These are phyloP conservation scores for Stichodactyla mertensii DNA, from an alignment of 64 coral and sea anemone species.

Conservation along the genomic window DNA sequence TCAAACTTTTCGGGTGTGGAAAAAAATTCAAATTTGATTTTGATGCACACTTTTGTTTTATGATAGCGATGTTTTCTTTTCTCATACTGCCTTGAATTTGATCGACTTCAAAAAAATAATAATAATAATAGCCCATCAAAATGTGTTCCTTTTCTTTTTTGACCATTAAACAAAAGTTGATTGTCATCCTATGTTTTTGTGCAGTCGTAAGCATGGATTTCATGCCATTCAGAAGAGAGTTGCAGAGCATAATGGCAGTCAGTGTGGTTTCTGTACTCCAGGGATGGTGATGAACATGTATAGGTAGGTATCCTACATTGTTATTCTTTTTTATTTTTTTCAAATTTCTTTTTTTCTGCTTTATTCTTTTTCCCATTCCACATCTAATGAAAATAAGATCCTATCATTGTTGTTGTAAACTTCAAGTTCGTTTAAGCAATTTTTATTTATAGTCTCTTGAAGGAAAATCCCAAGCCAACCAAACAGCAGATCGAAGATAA, in stretches of 20 bases:
- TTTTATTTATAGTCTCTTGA: conserved; percentile 46
- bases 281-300: conserved; percentile 75
- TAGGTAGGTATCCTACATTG: background rate
- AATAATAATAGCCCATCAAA: background rate
- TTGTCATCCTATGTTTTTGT: background rate
- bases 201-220: conserved; percentile 43
- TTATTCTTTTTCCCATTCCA: too few species aligned
- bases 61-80: background rate
- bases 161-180: too few species aligned
- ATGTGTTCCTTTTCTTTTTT: background rate
- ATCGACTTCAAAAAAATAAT: background rate
- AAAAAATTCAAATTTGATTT: too few species aligned
- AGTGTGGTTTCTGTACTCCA: conserved; percentile 84
- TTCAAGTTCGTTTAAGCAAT: background rate
- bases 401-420: background rate
- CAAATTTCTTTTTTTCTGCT: background rate
- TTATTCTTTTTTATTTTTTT: background rate
- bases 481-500: conserved; percentile 85
- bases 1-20: background rate
- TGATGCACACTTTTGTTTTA: background rate
- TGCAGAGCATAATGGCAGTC: conserved; percentile 78
- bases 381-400: background rate
- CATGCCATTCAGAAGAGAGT: conserved; percentile 74
- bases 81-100: background rate
- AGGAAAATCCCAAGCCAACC: conserved; percentile 58